A percentile compares a stretch with the other conserved stretches of the same genome.
Evolutionary conservation across 2,888 invertebrate genomes (phyloP).

Genomic region (Myopa testacea): DNA sequence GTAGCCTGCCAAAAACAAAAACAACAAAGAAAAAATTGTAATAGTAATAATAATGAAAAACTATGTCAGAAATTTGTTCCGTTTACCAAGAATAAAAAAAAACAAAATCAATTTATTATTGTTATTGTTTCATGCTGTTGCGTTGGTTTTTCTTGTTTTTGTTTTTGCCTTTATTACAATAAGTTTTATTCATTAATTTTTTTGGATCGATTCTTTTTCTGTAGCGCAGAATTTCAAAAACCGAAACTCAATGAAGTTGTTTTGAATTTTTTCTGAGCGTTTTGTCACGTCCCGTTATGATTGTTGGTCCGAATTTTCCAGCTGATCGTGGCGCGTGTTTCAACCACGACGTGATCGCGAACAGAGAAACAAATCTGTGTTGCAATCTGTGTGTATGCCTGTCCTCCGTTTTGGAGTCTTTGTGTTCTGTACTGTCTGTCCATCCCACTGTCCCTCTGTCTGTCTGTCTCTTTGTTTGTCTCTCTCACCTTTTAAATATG

Average conservation of each 20-base stretch:
- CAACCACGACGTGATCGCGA: not conserved
- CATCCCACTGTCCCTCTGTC: not conserved
- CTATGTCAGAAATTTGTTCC: conserved; percentile 37
- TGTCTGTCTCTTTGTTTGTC: not conserved
- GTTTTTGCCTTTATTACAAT: not conserved
- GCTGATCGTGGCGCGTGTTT: conserved; percentile 33
- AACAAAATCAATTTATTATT: conserved; percentile 1
- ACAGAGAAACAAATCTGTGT: conserved; percentile 7
- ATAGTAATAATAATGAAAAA: not conserved
- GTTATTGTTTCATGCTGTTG: not conserved
- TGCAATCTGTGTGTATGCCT: not conserved
- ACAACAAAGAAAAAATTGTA: not conserved
- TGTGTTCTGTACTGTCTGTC: not conserved
- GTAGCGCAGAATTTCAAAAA: not conserved
- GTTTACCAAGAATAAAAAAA: conserved; percentile 1
- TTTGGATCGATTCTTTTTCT: not conserved
- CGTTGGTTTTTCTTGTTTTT: conserved; percentile 1
- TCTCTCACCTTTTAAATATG: no score
- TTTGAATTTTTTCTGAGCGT: not conserved
- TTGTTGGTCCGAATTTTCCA: conserved; percentile 10
- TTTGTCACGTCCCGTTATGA: conserved; percentile 2
- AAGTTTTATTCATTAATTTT: conserved; percentile 24
- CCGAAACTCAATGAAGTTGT: not conserved
- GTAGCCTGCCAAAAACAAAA: conserved; percentile 20
- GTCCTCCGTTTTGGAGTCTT: not conserved